Evolutionary conservation across 2,888 invertebrate species (phyloP).

Genomic region (Luperina testacea): DNA sequence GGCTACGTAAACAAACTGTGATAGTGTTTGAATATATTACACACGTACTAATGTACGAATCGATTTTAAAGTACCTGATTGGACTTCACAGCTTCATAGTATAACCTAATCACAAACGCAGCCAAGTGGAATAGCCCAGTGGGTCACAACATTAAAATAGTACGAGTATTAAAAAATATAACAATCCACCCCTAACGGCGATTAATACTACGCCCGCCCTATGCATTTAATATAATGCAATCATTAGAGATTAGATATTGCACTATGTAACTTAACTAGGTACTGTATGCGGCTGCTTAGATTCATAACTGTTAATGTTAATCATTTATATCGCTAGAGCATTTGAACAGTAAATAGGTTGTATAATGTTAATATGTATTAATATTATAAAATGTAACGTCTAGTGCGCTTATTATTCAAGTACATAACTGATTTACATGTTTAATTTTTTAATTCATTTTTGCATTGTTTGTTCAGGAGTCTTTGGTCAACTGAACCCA

Average conservation of each 20-base stretch:
- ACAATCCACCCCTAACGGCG: background rate
- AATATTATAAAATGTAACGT: background rate
- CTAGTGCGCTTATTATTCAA: background rate
- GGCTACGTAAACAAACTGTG: conserved; percentile 1
- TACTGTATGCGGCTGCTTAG: background rate
- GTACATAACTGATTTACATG: background rate
- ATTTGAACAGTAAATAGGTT: background rate
- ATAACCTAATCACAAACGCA: background rate
- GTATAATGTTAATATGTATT: background rate
- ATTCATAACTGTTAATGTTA: background rate
- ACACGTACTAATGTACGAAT: background rate
- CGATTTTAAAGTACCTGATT: background rate
- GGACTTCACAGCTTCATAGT: too few relatives aligned
- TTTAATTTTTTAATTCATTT: background rate
- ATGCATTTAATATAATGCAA: background rate
- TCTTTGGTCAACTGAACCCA: too few relatives aligned
- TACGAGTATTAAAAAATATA: background rate
- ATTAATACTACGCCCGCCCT: background rate
- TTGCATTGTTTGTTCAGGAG: background rate
- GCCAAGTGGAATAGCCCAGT: background rate
- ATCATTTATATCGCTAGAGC: background rate
- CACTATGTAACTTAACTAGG: background rate
- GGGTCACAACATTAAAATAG: background rate
- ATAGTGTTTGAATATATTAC: conserved; percentile 2
- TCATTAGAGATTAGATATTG: background rate